phyloP scores from a whole-genome alignment of 64 coral and sea anemone genomes.

The Trachythela sp. region DNA sequence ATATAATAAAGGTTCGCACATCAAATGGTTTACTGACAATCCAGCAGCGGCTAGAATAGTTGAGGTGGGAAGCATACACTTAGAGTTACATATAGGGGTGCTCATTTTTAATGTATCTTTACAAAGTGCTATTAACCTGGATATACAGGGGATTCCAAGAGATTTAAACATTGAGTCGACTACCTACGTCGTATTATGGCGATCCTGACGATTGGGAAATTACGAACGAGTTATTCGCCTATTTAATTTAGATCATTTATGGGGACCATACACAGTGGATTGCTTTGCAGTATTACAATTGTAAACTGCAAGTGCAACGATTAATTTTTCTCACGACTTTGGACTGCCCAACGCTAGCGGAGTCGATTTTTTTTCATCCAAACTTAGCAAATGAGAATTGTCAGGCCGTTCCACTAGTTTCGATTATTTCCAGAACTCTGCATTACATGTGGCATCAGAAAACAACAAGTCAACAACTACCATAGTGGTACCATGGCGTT shows the following conservation, averaged over 20 bases:
- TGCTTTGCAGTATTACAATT: constrained; percentile 26
- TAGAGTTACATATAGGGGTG: not conserved
- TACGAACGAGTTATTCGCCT: not conserved
- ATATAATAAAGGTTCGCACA: not conserved
- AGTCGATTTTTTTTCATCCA: constrained; percentile 27
- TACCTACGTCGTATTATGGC: constrained; percentile 1
- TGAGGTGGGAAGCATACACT: not conserved
- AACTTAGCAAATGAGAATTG: constrained; percentile 20
- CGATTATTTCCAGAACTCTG: constrained; percentile 8
- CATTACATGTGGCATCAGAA: too few species aligned
- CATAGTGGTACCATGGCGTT: not conserved
- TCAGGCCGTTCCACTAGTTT: constrained; percentile 17
- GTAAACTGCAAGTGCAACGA: not conserved
- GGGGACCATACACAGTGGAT: constrained; percentile 13
- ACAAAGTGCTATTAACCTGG: not conserved
- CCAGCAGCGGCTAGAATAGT: constrained; percentile 1
- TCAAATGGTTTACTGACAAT: too few species aligned
- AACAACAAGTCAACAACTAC: not conserved
- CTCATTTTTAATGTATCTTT: not conserved
- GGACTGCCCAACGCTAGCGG: not conserved
- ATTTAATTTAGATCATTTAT: not conserved
- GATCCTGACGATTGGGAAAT: constrained; percentile 3
- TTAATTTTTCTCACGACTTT: not conserved
- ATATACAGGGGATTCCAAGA: too few species aligned
- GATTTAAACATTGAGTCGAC: not conserved